A percentile compares a stretch with the other conserved stretches of the same genome.
phyloP scores from a whole-genome alignment of 2,797 vertebrate species.

The Margarornis squamiger region DNA sequence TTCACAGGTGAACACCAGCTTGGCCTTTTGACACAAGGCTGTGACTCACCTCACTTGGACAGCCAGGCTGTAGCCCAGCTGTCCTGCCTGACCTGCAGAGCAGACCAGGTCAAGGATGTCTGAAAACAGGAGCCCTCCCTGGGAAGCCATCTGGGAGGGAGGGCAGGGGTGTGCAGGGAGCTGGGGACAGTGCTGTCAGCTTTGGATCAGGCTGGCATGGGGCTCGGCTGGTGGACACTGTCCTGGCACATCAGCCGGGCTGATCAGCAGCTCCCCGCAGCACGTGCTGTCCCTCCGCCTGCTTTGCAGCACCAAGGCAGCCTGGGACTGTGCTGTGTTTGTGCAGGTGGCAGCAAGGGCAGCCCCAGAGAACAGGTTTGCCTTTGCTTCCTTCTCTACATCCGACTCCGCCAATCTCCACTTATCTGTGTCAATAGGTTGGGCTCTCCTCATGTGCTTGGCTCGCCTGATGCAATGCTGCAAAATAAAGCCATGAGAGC shows the following conservation, averaged over 20 bases:
- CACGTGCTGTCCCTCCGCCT: rapidly evolving
- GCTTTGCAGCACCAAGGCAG: neutral
- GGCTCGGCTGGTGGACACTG: neutral
- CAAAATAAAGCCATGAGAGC: neutral
- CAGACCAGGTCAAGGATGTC: neutral
- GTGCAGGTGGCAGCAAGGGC: neutral
- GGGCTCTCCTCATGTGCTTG: neutral
- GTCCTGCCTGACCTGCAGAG: neutral
- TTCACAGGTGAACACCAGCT: neutral
- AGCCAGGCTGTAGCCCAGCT: neutral
- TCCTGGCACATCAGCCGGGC: neutral
- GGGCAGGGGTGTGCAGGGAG: neutral
- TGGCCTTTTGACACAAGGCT: neutral
- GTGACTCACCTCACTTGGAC: neutral
- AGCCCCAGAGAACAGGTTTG: neutral
- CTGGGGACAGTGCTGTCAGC: neutral
- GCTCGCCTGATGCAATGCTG: neutral
- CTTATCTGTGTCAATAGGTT: neutral
- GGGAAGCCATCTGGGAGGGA: neutral
- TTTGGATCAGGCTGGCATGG: neutral
- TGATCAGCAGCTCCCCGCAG: neutral
- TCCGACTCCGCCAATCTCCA: neutral
- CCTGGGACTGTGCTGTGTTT: neutral
- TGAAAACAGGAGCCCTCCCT: neutral
- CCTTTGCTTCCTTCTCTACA: neutral